Conservation (phyloP, 2,888 invertebrate genomes). For the Hirtodrosophila duncani region DNA sequence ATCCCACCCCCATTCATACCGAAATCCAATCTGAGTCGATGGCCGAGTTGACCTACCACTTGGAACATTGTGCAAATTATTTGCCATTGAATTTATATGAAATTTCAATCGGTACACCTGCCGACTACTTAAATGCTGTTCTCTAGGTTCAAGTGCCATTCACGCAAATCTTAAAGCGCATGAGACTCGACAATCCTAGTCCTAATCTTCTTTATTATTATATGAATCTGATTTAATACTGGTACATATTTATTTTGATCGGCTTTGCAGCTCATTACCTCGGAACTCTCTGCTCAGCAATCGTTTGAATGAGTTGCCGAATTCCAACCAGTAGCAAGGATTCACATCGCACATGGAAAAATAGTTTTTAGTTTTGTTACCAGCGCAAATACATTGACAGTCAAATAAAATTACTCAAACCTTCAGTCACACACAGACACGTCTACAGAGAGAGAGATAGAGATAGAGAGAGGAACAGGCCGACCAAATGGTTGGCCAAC, state of each 20-base stretch:
- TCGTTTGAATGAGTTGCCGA: background rate
- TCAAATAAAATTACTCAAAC: slow-evolving; percentile 70
- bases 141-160: background rate
- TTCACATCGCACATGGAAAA: slow-evolving; percentile 27
- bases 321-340: slow-evolving; percentile 5
- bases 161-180: background rate
- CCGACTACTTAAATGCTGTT: too few relatives aligned
- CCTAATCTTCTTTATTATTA: too few relatives aligned
- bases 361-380: slow-evolving; percentile 62
- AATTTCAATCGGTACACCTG: too few relatives aligned
- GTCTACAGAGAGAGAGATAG: slow-evolving; percentile 8
- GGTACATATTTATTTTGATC: too few relatives aligned
- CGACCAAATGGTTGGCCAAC: slow-evolving; percentile 73
- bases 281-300: too few relatives aligned
- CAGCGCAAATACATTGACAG: slow-evolving; percentile 41
- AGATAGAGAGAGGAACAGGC: slow-evolving; percentile 46
- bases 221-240: too few relatives aligned
- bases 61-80: slow-evolving; percentile 40
- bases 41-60: slow-evolving; percentile 30
- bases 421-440: slow-evolving; percentile 31
- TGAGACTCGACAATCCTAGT: too few relatives aligned
- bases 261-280: too few relatives aligned
- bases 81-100: slow-evolving; percentile 19
- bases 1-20: slow-evolving; percentile 1
- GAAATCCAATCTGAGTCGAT: slow-evolving; percentile 1